Evolutionary conservation across 2,113 vertebrate genomes (phyloP).

Genomic region (Bujurquina vittata): DNA sequence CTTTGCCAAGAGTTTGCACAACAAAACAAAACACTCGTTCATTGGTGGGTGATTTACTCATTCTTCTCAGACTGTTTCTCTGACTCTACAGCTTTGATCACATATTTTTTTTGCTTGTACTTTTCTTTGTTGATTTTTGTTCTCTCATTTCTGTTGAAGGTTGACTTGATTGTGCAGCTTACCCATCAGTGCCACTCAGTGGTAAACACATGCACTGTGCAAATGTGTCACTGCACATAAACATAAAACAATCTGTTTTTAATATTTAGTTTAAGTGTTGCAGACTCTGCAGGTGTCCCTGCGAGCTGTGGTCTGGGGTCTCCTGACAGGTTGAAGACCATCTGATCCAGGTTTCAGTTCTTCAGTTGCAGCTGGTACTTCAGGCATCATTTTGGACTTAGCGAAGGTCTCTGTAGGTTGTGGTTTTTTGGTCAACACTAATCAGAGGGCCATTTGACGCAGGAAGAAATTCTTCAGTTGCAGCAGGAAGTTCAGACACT

Average conservation of each 20-base stretch:
- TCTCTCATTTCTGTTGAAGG: slow-evolving; percentile 1
- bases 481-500: too few relatives aligned
- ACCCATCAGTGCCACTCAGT: slow-evolving; percentile 62
- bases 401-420: too few relatives aligned
- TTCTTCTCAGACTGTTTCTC: not conserved
- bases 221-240: not conserved
- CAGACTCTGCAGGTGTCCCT: too few relatives aligned
- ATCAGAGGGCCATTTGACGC: too few relatives aligned
- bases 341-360: too few relatives aligned
- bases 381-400: too few relatives aligned
- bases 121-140: not conserved
- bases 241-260: not conserved
- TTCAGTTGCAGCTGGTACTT: too few relatives aligned
- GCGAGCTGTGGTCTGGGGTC: too few relatives aligned
- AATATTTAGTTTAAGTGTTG: not conserved
- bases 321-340: too few relatives aligned
- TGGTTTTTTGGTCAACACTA: too few relatives aligned
- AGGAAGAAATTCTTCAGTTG: too few relatives aligned
- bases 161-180: slow-evolving; percentile 10
- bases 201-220: slow-evolving; percentile 46
- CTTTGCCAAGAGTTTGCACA: slow-evolving; percentile 2
- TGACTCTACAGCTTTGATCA: not conserved
- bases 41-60: not conserved
- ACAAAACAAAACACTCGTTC: not conserved
- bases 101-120: not conserved